phyloP scores from a whole-genome alignment of 2,797 vertebrate species.

The Falco cherrug region DNA sequence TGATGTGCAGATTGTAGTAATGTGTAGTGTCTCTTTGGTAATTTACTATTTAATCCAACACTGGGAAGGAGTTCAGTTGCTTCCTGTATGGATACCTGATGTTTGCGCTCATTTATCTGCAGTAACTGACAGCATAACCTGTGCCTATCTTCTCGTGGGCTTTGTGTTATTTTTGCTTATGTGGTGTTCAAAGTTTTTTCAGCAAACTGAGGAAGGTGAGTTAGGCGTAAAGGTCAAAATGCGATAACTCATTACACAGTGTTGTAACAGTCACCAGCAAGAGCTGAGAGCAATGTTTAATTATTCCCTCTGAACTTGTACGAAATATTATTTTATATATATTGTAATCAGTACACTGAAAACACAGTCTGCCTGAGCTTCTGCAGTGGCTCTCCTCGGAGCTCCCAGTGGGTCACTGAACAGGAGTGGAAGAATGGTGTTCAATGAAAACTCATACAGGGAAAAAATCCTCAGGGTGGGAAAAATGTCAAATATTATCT shows the following conservation, averaged over 20 bases:
- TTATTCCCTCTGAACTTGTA: conserved; percentile 65
- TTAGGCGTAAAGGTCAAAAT: conserved; percentile 39
- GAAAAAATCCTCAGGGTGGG: background rate
- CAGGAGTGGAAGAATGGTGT: background rate
- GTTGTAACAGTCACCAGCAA: conserved; percentile 29
- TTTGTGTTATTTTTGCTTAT: background rate
- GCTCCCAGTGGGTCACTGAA: background rate
- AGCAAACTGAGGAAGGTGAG: background rate
- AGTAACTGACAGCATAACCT: background rate
- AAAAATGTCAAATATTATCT: background rate
- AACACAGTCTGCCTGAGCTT: background rate
- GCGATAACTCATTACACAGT: conserved; percentile 8
- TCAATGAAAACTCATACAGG: background rate
- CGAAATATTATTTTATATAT: conserved; percentile 22
- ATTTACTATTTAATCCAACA: conserved; percentile 44
- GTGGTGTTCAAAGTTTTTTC: background rate
- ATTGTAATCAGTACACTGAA: background rate
- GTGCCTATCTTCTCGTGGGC: fast-evolving
- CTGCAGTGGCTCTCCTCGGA: background rate
- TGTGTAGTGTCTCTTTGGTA: conserved; percentile 52
- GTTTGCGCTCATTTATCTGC: background rate
- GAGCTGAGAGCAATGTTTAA: conserved; percentile 23
- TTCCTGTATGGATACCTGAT: background rate
- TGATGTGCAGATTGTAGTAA: conserved; percentile 66
- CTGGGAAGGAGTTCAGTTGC: conserved; percentile 12